Conservation (phyloP, 2,113 vertebrate genomes). For the Solea senegalensis region DNA sequence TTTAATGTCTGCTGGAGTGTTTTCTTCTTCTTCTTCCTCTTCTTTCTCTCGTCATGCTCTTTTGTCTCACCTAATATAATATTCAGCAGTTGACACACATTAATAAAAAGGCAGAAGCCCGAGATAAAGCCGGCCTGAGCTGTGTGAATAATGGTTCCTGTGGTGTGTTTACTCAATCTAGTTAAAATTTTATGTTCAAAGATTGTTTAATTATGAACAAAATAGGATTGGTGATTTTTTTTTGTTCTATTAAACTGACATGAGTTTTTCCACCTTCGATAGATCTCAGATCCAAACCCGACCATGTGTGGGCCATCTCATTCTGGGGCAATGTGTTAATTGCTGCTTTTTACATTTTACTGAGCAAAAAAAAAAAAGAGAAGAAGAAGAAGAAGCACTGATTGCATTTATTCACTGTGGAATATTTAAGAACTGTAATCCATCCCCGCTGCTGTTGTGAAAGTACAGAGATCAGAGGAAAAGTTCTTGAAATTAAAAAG, state of each 20-base stretch:
- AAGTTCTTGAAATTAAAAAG: background rate
- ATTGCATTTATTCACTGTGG: background rate
- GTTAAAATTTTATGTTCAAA: background rate
- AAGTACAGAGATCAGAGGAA: background rate
- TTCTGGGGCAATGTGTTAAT: background rate
- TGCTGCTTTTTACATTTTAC: background rate
- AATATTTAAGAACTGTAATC: background rate
- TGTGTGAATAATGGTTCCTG: background rate
- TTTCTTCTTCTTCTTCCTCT: too few relatives aligned
- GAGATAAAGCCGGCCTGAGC: background rate
- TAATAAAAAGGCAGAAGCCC: background rate
- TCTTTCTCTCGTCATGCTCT: too few relatives aligned
- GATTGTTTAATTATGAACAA: background rate
- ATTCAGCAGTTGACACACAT: background rate
- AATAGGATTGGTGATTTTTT: too few relatives aligned
- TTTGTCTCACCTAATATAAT: background rate
- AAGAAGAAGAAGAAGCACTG: background rate
- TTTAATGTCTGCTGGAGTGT: too few relatives aligned
- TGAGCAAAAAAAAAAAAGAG: background rate
- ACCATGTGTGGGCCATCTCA: background rate
- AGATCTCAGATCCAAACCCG: background rate
- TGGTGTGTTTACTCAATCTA: background rate
- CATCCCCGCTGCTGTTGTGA: background rate
- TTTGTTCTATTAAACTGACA: too few relatives aligned
- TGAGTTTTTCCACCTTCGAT: too few relatives aligned